Conservation (phyloP, 2,797 vertebrate species). For the Cichlasoma orientale region DNA sequence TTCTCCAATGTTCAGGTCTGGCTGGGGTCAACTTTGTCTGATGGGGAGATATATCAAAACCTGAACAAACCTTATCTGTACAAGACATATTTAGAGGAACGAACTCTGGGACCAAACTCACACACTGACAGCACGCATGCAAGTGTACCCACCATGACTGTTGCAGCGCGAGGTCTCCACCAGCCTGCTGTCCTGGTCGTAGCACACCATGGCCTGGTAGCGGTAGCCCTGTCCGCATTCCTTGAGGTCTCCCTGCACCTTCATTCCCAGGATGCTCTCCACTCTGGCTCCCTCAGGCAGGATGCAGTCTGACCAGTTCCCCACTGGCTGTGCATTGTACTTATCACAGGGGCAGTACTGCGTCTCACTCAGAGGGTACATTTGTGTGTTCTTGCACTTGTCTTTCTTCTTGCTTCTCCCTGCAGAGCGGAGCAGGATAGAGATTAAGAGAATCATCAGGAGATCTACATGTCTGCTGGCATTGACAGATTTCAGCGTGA, state of each 20-base stretch:
- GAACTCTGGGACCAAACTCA: neutral
- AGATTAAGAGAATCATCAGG: neutral
- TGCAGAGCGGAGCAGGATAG: slow-evolving; percentile 54
- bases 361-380: slow-evolving; percentile 94
- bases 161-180: slow-evolving; percentile 95
- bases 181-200: slow-evolving; percentile 92
- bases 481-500: neutral
- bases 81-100: neutral
- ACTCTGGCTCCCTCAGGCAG: slow-evolving; percentile 86
- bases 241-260: slow-evolving; percentile 88
- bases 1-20: neutral
- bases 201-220: slow-evolving; percentile 97
- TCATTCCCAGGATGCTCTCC: slow-evolving; percentile 84
- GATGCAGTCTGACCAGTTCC: slow-evolving; percentile 98
- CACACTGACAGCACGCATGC: neutral
- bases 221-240: slow-evolving; percentile 97
- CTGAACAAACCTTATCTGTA: neutral
- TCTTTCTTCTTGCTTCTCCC: slow-evolving; percentile 98
- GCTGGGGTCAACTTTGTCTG: neutral
- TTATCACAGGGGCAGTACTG: slow-evolving; percentile 98
- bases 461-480: slow-evolving; percentile 8
- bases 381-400: slow-evolving; percentile 94
- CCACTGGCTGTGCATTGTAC: slow-evolving; percentile 95
- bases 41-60: neutral
- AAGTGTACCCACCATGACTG: slow-evolving; percentile 86